Base-by-base conservation (phyloP, 2,888 invertebrate species). In the Drosophila limbata region DNA sequence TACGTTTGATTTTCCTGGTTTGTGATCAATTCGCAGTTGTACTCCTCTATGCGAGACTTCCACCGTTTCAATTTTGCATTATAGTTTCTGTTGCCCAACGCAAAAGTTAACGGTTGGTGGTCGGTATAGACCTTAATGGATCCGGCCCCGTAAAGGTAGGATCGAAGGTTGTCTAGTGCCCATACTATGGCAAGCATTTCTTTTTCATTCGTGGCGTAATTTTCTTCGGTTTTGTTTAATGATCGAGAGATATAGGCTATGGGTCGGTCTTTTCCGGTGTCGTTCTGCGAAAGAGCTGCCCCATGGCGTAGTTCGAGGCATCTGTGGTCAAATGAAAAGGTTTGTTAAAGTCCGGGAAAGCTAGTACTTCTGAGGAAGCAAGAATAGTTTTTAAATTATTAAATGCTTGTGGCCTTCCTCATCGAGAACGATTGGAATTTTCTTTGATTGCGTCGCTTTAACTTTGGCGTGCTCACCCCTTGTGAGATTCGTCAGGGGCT, bases 171-270 rank as follows among this genome's bases (percentile, higher is more conserved):
- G 9, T 25, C 25, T n/a, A 19, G n/a, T 17, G 40, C 40, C 40
- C 40, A 42, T 11, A 42, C 19, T 17, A 42, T 42, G 11, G 40
- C 40, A 19, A 42, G 40, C 40, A 42, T 42, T 21, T 42, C 42
- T 1, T 11, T 42, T 21, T 42, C 17, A 21, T 11, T 17, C 5
- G 19, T 19, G 42, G 42, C 42, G 13, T 42, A 42, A 4, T 42
- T 42, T 9, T 42, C 40, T 19, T 42, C 40, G 11, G 40, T 17
- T 11, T 11, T 3, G 17, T 42, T 42, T 19, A 42, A 10, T 4
- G 40, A 19, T 11, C 19, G 19, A 11, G 19, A 42, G n/a, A 42
- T 42, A 42, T 42, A 42, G 19, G 40, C 40, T 42, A 42, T 19
- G 11, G 40, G 40, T 10, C 40, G 17, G 40, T 42, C 40, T 3